Conservation (phyloP, 2,113 vertebrate genomes). For the Lanius ludovicianus region DNA sequence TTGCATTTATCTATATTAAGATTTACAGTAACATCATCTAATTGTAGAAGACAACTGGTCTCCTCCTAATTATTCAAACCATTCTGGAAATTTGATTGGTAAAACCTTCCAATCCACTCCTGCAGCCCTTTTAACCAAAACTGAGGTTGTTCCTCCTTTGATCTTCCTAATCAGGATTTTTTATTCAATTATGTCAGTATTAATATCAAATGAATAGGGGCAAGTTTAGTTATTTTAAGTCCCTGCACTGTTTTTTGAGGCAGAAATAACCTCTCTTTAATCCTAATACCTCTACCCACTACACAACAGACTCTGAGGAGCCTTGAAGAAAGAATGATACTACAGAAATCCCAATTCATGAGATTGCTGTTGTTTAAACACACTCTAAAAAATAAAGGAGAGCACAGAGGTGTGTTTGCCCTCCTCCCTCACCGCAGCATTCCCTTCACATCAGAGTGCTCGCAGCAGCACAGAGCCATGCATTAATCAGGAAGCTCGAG, state of each 20-base stretch:
- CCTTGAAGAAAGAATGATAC: neutral
- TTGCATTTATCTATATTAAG: neutral
- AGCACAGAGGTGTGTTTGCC: neutral
- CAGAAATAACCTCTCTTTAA: neutral
- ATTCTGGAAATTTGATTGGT: neutral
- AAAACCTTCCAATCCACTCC: neutral
- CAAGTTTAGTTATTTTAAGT: neutral
- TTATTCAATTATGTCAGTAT: neutral
- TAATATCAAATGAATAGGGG: neutral
- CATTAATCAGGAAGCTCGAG: slow-evolving; percentile 55
- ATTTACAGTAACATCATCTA: neutral
- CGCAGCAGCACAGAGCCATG: neutral
- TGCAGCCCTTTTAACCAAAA: neutral
- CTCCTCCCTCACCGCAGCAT: neutral
- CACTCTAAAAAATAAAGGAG: neutral
- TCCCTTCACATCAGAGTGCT: neutral
- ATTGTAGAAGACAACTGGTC: neutral
- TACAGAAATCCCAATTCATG: neutral
- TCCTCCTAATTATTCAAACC: neutral
- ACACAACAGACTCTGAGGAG: neutral
- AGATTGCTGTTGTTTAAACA: neutral
- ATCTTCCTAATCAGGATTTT: neutral
- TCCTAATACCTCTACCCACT: neutral
- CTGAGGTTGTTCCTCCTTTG: neutral
- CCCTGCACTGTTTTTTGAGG: neutral